Conservation (phyloP, 2,113 vertebrate species). For the Chaetodon trifascialis region DNA sequence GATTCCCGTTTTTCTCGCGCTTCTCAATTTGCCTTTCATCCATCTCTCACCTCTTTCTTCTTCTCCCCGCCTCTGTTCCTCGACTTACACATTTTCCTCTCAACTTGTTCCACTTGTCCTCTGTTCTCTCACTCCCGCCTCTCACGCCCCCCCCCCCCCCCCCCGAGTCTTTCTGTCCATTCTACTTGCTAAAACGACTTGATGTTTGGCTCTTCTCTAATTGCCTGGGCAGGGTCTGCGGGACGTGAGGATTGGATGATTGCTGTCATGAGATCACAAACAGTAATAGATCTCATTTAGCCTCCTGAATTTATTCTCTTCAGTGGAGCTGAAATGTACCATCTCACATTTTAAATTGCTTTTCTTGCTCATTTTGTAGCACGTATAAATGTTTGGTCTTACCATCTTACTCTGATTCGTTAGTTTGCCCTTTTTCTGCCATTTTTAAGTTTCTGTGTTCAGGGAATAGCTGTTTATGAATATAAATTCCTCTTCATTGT, state of each 20-base stretch:
- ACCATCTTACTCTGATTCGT: neutral
- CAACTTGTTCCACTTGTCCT: conserved; percentile 14
- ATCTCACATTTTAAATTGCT: neutral
- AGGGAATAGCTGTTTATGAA: neutral
- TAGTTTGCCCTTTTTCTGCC: neutral
- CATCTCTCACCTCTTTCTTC: conserved; percentile 27
- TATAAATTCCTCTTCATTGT: neutral
- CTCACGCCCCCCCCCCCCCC: neutral
- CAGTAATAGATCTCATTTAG: conserved; percentile 48
- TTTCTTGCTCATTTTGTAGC: neutral
- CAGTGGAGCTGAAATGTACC: conserved; percentile 10
- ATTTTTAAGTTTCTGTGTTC: neutral
- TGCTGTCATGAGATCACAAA: conserved; percentile 57
- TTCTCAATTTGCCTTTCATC: conserved; percentile 50
- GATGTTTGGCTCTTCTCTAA: conserved; percentile 55
- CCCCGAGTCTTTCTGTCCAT: conserved; percentile 18
- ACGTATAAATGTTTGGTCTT: neutral
- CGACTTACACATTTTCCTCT: neutral
- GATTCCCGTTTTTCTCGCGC: conserved; percentile 5
- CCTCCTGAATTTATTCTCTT: conserved; percentile 46
- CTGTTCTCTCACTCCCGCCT: neutral
- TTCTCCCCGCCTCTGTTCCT: neutral
- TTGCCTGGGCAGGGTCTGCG: conserved; percentile 39
- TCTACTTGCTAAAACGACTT: conserved; percentile 22
- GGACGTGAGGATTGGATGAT: conserved; percentile 57